Conservation (phyloP, 2,888 invertebrate species). For the Drosophila kokeensis region DNA sequence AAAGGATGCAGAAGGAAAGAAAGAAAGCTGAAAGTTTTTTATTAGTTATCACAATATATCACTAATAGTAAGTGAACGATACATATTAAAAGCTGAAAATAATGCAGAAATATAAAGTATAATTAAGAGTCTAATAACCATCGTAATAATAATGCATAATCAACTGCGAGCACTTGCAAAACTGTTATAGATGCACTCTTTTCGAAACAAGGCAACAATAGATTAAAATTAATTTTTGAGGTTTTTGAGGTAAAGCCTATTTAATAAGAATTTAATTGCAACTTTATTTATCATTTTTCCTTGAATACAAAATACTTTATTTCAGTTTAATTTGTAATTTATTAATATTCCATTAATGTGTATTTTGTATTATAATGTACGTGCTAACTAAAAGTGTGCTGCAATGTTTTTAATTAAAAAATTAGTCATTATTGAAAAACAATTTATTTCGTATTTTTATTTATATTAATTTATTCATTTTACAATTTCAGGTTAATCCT, state of each 20-base stretch:
- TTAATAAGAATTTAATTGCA: constrained; percentile 29
- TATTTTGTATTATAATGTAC: constrained; percentile 69
- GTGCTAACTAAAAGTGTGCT: constrained; percentile 76
- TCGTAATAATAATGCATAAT: constrained; percentile 55
- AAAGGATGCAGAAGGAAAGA: constrained; percentile 20
- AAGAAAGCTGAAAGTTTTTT: constrained; percentile 57
- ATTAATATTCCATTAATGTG: constrained; percentile 53
- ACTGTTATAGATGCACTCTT: constrained; percentile 63
- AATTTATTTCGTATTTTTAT: constrained; percentile 17
- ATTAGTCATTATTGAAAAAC: constrained; percentile 56
- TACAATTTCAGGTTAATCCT: constrained; percentile 20
- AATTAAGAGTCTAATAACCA: constrained; percentile 60
- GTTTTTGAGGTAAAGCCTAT: constrained; percentile 40
- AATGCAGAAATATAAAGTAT: constrained; percentile 71
- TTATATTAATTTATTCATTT: constrained; percentile 18
- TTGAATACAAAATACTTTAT: constrained; percentile 20
- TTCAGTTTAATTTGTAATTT: constrained; percentile 45
- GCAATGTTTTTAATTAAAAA: constrained; percentile 70
- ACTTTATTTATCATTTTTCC: constrained; percentile 27
- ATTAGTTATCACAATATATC: constrained; percentile 67
- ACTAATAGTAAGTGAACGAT: constrained; percentile 57
- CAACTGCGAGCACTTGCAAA: constrained; percentile 57
- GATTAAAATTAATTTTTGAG: constrained; percentile 14
- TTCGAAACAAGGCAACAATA: constrained; percentile 45
- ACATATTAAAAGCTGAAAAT: constrained; percentile 75